A percentile compares a stretch with the other conserved stretches of the same genome.
Conservation (phyloP, 2,888 invertebrate genomes). For the Glyphotaelius pellucidus region DNA sequence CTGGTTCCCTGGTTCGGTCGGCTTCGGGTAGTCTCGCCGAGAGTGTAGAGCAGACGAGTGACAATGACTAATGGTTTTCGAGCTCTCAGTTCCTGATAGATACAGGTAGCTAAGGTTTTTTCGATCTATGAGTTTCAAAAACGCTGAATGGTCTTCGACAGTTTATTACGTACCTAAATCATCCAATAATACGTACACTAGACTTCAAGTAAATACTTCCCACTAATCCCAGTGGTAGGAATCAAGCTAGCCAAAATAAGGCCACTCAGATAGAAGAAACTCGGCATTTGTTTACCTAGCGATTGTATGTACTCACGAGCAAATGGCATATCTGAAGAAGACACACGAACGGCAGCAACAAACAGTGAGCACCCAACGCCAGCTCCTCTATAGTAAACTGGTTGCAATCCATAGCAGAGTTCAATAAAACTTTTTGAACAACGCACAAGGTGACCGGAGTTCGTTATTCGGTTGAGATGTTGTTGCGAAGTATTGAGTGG, state of each 20-base stretch:
- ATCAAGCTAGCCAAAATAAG: background rate
- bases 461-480: conserved; percentile 51
- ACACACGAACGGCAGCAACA: background rate
- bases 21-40: too few species aligned
- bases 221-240: background rate
- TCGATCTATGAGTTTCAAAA: background rate
- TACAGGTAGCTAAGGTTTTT: background rate
- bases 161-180: background rate
- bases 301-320: background rate
- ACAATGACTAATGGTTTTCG: too few species aligned
- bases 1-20: too few species aligned
- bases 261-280: background rate
- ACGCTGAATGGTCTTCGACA: background rate
- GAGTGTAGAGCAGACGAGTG: too few species aligned
- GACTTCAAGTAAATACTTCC: background rate
- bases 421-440: conserved; percentile 61
- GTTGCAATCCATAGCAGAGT: conserved; percentile 40
- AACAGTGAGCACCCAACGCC: background rate
- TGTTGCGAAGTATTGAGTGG: background rate
- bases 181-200: background rate
- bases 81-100: background rate
- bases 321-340: background rate
- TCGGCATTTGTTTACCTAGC: background rate
- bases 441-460: conserved; percentile 55
- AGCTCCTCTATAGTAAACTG: background rate